Evolutionary conservation across 53 echinoderm and acorn worm species (phyloP).

Genomic region (Zoroaster sp.): DNA sequence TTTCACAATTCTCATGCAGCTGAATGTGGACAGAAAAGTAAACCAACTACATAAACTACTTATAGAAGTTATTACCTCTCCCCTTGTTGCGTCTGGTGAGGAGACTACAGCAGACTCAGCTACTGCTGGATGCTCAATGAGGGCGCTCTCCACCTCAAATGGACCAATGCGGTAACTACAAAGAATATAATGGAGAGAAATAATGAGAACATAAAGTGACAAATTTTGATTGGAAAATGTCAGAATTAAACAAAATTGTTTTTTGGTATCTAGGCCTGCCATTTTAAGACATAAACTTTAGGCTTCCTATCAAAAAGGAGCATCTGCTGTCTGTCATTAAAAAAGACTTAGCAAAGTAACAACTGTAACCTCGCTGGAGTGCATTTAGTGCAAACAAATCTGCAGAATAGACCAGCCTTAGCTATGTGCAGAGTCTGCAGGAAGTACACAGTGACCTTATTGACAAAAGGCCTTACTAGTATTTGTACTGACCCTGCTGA

Average conservation of each 20-base stretch:
- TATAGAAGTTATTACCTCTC: constrained; percentile 67
- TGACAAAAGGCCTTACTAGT: no score
- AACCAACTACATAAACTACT: neutral
- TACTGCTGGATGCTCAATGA: constrained; percentile 92
- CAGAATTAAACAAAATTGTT: neutral
- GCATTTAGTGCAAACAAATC: no score
- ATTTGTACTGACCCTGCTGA: constrained; percentile 80
- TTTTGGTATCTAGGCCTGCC: no score
- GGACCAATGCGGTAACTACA: constrained; percentile 94
- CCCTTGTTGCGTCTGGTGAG: constrained; percentile 78
- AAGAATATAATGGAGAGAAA: neutral
- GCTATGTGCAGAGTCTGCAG: neutral
- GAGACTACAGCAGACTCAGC: constrained; percentile 91
- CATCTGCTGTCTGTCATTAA: no score
- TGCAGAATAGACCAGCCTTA: neutral
- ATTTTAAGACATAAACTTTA: neutral
- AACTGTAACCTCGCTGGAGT: neutral
- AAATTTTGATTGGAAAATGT: neutral
- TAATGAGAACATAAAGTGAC: neutral
- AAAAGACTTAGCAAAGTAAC: neutral
- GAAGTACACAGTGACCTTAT: no score
- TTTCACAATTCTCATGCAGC: neutral
- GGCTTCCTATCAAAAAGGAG: no score
- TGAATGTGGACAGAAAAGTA: neutral
- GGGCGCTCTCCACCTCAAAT: constrained; percentile 97